These are phyloP conservation scores for Paelopatides confundens DNA, from an alignment of 53 echinoderm and acorn worm genomes.

Conservation along the genomic window DNA sequence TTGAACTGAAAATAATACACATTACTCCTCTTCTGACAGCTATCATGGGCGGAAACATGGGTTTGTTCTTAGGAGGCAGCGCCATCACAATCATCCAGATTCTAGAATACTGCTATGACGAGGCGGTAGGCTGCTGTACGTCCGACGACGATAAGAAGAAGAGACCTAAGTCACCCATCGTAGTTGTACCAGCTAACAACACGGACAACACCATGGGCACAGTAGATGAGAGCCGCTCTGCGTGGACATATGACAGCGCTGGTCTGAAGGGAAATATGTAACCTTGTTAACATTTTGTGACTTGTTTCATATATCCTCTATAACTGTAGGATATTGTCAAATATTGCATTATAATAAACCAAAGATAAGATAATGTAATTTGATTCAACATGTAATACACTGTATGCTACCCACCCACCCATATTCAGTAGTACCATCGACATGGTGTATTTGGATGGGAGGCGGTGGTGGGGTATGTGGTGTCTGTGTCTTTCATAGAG, in stretches of 20 bases:
- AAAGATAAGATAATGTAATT: too few relatives aligned
- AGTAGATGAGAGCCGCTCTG: not conserved
- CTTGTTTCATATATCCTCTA: too few relatives aligned
- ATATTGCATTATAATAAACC: too few relatives aligned
- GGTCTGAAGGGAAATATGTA: not conserved
- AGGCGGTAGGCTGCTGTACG: slow-evolving; percentile 62
- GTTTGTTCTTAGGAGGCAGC: slow-evolving; percentile 89
- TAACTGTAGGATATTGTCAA: too few relatives aligned
- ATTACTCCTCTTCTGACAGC: too few relatives aligned
- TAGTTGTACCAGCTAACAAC: slow-evolving; percentile 19
- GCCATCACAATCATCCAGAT: slow-evolving; percentile 81
- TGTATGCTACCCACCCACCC: too few relatives aligned
- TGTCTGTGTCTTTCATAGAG: too few relatives aligned
- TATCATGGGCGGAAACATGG: slow-evolving; percentile 91
- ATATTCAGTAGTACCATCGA: too few relatives aligned
- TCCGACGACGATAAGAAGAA: slow-evolving; percentile 9
- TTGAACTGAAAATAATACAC: too few relatives aligned
- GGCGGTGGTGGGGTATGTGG: too few relatives aligned
- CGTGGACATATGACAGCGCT: slow-evolving; percentile 8
- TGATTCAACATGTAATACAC: too few relatives aligned
- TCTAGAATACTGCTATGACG: slow-evolving; percentile 81
- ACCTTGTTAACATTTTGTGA: not conserved
- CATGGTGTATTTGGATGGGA: too few relatives aligned
- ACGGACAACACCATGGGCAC: not conserved
- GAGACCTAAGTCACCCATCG: not conserved